Conservation (phyloP, 2,113 vertebrate genomes). For the Chaenocephalus aceratus region DNA sequence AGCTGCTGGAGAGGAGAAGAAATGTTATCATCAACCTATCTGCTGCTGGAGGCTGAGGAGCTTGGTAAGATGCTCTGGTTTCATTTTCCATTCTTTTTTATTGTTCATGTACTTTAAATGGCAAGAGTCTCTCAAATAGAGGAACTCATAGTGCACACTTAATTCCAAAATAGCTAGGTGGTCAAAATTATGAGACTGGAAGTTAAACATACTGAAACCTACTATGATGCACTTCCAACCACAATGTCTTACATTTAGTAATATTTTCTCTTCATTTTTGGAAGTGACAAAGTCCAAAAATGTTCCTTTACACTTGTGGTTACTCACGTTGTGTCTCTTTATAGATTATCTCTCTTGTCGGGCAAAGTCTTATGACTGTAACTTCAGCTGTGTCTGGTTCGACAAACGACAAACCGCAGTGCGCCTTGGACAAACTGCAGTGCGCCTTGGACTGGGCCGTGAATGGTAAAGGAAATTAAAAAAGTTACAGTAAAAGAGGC, state of each 20-base stretch:
- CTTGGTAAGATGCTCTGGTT: constrained; percentile 31
- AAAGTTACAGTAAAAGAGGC: neutral
- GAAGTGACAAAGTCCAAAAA: too few species aligned
- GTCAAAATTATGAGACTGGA: neutral
- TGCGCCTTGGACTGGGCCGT: constrained; percentile 73
- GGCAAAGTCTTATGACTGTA: constrained; percentile 80
- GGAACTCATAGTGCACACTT: neutral
- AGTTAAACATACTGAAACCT: neutral
- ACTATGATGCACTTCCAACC: neutral
- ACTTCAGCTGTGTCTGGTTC: constrained; percentile 73
- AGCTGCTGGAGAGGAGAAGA: constrained; percentile 72
- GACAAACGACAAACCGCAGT: neutral
- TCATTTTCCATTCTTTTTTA: constrained; percentile 1
- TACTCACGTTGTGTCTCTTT: constrained; percentile 17
- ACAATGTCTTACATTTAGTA: neutral
- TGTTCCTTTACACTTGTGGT: neutral
- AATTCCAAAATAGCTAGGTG: neutral
- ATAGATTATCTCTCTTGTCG: constrained; percentile 64
- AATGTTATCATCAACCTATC: constrained; percentile 65
- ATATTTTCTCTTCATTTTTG: neutral
- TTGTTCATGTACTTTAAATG: neutral
- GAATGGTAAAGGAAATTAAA: constrained; percentile 68
- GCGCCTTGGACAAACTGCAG: constrained; percentile 16
- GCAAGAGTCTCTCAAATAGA: neutral
- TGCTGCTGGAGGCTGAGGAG: constrained; percentile 62